Base-by-base conservation (phyloP, 2,113 vertebrate genomes). In the Phyllostomus discolor region DNA sequence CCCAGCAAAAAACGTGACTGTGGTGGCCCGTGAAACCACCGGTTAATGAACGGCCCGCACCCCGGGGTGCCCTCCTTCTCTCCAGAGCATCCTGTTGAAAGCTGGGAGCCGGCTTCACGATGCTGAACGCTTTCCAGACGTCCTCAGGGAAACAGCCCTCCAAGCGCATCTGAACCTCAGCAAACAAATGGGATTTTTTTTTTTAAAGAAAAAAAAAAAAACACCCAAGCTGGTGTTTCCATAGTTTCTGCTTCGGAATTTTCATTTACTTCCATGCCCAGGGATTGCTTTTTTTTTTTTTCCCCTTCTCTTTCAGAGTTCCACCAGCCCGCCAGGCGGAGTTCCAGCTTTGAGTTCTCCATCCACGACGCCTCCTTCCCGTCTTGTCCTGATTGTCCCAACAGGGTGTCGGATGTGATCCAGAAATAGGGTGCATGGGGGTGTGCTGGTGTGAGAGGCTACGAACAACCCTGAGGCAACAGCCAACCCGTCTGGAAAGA, bases 11-110 rank as follows among this genome's bases (percentile, higher is more conserved):
- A 93, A 94, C 73, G 5, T 54, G 50, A 75, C 41, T 43, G 46
- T 69, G 46, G 20, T 72, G 92, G 93, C 76, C 59, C 95, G 94
- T 95, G 96, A 35, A 67, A 57, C 0, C 83, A 66, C 28, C 48
- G 19, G 46, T n/a, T 86, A 83, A 91, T 97, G 97, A 97, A 95
- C 88, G 97, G 93, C 92, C 86, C 38, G 11, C 94, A 7, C 14
- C 46, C 62, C 80, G 93, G 94, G 24, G 10, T 11, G 59, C 4
- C 59, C 10, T 35, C 73, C 17, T 72, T 93, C 31, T 93, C 78
- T 54, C 52, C 89, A 86, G 54, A 96, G 48, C 38, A 72, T 76
- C 78, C 88, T 52, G 14, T 2, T 89, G 92, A 95, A 92, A 33
- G 79, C 38, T 54, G 92, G 94, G 64, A 88, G 62, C 28, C 31